A percentile compares a stretch with the other conserved stretches of the same genome.
These are phyloP conservation scores for western clawed frog (Xenopus tropicalis) DNA, from an alignment of 2,113 vertebrate genomes.

Conservation along the genomic window UCB_Xtro_10.0 CM004446.2:87263501-87264000, in stretches of 20 bases:
- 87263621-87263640: too few relatives aligned
- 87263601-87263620: too few relatives aligned
- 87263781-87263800: slow-evolving; percentile 74
- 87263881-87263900: slow-evolving; percentile 67
- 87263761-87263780: slow-evolving; percentile 60
- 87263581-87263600: too few relatives aligned
- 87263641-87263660: too few relatives aligned
- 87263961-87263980: slow-evolving; percentile 56
- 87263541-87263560: too few relatives aligned
- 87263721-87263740: too few relatives aligned
- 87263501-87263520: too few relatives aligned
- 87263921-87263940: slow-evolving; percentile 69
- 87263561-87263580: too few relatives aligned
- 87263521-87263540: too few relatives aligned
- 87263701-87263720: too few relatives aligned
- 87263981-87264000: slow-evolving; percentile 52
- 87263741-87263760: background rate
- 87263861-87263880: slow-evolving; percentile 62
- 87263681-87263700: too few relatives aligned
- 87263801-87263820: slow-evolving; percentile 64
- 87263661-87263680: too few relatives aligned
- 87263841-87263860: slow-evolving; percentile 72
- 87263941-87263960: slow-evolving; percentile 63
- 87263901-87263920: slow-evolving; percentile 75
- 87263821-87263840: slow-evolving; percentile 65